Conservation (phyloP, 2,797 vertebrate species). For the Chrosomus eos region DNA sequence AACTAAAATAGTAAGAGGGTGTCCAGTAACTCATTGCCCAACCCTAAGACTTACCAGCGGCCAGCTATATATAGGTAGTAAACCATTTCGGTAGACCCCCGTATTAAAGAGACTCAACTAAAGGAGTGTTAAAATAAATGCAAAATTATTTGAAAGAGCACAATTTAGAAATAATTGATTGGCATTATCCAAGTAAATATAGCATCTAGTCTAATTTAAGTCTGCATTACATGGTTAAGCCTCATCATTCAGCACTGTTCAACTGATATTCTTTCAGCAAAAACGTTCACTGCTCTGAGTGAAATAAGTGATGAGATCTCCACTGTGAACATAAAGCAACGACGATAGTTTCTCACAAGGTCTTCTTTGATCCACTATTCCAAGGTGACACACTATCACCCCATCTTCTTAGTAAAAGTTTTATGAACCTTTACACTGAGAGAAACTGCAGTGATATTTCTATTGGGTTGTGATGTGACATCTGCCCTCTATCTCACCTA, state of each 20-base stretch:
- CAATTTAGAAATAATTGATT: not conserved
- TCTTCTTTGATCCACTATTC: constrained; percentile 10
- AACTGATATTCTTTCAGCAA: not conserved
- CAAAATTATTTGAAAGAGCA: not conserved
- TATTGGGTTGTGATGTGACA: constrained; percentile 3
- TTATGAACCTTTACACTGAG: constrained; percentile 48
- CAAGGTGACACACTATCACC: constrained; percentile 34
- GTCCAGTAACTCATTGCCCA: constrained; percentile 38
- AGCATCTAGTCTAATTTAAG: not conserved
- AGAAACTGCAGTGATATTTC: constrained; percentile 46
- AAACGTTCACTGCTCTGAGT: not conserved
- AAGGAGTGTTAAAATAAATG: not conserved
- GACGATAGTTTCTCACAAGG: constrained; percentile 23
- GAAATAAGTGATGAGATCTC: constrained; percentile 14
- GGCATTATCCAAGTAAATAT: not conserved
- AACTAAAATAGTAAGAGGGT: constrained; percentile 26
- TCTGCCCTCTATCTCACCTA: constrained; percentile 20
- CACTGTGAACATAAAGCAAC: constrained; percentile 1
- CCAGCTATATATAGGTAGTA: constrained; percentile 35
- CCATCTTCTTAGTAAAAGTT: constrained; percentile 19
- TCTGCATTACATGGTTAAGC: not conserved
- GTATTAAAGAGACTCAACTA: not conserved
- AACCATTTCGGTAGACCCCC: not conserved
- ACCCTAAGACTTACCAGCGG: constrained; percentile 7
- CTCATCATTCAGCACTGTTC: not conserved